These are phyloP conservation scores for Rhagium mordax DNA, from an alignment of 2,888 invertebrate genomes.

Conservation along the genomic window DNA sequence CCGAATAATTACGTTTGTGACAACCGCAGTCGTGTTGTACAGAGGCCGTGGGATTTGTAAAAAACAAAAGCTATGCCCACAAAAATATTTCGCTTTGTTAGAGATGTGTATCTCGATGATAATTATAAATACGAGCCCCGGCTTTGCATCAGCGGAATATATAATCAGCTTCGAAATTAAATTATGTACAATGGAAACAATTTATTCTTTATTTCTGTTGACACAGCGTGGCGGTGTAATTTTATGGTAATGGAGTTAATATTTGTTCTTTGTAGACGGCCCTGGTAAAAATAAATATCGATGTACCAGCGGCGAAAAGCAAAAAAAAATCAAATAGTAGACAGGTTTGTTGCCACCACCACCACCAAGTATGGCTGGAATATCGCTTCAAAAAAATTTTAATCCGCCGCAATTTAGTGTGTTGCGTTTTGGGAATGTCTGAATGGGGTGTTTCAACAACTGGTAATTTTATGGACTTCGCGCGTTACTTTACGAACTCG, in stretches of 20 bases:
- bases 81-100: neutral
- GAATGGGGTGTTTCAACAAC: too few species aligned
- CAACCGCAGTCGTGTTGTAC: neutral
- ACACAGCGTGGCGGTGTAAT: neutral
- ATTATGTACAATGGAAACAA: neutral
- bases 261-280: neutral
- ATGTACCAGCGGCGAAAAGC: neutral
- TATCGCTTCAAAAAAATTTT: too few species aligned
- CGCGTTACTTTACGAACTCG: too few species aligned
- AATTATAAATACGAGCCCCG: conserved; percentile 1
- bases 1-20: neutral
- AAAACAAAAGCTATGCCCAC: neutral
- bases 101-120: neutral
- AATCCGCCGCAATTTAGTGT: too few species aligned
- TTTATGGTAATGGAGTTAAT: neutral
- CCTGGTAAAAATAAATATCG: neutral
- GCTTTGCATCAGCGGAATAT: neutral
- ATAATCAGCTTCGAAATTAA: neutral
- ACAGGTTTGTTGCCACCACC: too few species aligned
- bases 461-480: too few species aligned
- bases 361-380: too few species aligned
- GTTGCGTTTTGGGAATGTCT: too few species aligned
- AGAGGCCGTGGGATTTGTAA: neutral
- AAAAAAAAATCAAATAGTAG: too few species aligned
- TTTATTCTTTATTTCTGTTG: neutral